Base-by-base conservation (phyloP, 2,888 invertebrate genomes). In the Oithona nana region DNA sequence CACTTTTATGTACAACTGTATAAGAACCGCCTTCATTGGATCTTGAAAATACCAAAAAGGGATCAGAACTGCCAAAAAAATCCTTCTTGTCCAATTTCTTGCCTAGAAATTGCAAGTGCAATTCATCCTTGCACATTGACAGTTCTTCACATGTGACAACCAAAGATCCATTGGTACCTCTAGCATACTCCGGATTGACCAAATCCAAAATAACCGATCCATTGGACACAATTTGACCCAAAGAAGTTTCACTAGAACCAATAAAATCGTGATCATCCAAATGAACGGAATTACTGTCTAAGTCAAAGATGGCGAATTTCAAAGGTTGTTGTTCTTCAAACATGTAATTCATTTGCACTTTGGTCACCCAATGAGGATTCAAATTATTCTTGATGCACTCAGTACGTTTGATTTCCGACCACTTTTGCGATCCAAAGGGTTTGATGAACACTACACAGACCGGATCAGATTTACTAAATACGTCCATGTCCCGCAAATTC, bases 241-340 rank as follows among this genome's bases (percentile, higher is more conserved):
- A 66, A 51, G 75, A 74, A 65, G 74, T 73, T 59, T 75, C 74
- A 51, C 69, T 67, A 48, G 69, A 66, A 16, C 77, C 77, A n/a
- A 77, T 68, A 64, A 73, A 74, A 63, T 73, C 69, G 64, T 67
- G 67, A 26, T 64, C 65, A 22, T 63, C 63, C 28, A 67, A 63
- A 57, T 65, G 63, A 4, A 64, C 61, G 28, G 66, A 64, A 39
- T 59, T 39, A 8, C 64, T 64, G 61, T 67, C 67, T 50, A 65
- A 60, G 55, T 67, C 67, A 64, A 63, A 66, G 28, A 67, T 26
- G 51, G 55, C 57, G 48, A 68, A 77, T 69, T 65, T 73, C 70
- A 68, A 75, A 71, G 65, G 69, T 68, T 77, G 77, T 26, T 74
- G 73, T 62, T 74, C 72, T 65, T 76, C 75, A 70, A 77, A 77